These are phyloP conservation scores for Rosalia funebris DNA, from an alignment of 2,888 invertebrate species.

Conservation along the genomic window DNA sequence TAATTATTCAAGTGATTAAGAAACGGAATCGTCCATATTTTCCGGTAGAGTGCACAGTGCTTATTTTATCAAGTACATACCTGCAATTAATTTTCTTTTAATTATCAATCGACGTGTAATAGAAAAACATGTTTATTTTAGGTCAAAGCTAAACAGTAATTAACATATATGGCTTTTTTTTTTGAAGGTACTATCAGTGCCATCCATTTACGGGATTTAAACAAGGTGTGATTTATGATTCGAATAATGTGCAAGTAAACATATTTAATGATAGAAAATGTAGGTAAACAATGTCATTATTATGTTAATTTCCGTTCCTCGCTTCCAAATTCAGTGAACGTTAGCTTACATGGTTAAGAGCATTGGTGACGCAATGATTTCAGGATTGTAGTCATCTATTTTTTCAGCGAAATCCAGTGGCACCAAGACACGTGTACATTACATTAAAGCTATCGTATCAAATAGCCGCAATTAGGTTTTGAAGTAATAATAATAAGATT, in stretches of 20 bases:
- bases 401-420: too few species aligned
- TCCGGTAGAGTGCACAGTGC: slow-evolving; percentile 20
- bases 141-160: slow-evolving; percentile 26
- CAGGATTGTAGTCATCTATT: too few species aligned
- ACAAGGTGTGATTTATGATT: neutral
- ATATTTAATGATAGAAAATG: neutral
- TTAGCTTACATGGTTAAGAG: too few species aligned
- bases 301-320: too few species aligned
- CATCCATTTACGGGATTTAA: slow-evolving; percentile 19
- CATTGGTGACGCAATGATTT: too few species aligned
- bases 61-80: slow-evolving; percentile 29
- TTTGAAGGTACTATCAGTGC: neutral
- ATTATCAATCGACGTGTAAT: slow-evolving; percentile 21
- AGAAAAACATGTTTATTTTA: slow-evolving; percentile 30
- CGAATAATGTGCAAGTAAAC: neutral
- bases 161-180: slow-evolving; percentile 9
- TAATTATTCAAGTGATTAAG: neutral
- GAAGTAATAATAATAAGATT: too few species aligned
- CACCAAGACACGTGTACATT: too few species aligned
- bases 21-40: slow-evolving; percentile 16
- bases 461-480: too few species aligned
- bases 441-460: too few species aligned
- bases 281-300: too few species aligned
- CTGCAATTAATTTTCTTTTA: slow-evolving; percentile 30
- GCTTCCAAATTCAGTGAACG: too few species aligned